Evolutionary conservation across 2,113 vertebrate species (phyloP).

Genomic region (Recurvirostra avosetta): DNA sequence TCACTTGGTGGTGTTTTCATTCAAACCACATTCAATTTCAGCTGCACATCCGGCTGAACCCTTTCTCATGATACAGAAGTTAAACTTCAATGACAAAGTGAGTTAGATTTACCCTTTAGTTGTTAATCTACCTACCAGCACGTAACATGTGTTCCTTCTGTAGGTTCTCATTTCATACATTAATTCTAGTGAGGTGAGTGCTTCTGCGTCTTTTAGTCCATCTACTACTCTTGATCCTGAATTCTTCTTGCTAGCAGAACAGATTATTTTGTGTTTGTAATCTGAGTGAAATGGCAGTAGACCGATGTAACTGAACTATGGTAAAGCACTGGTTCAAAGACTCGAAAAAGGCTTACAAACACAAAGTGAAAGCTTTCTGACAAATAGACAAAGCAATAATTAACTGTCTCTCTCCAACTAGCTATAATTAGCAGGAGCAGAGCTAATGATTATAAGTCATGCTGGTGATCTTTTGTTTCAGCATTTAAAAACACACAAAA

Average conservation of each 20-base stretch:
- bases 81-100: not conserved
- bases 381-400: constrained; percentile 42
- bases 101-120: not conserved
- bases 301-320: not conserved
- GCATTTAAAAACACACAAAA: not conserved
- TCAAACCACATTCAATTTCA: not conserved
- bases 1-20: not conserved
- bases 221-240: not conserved
- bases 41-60: not conserved
- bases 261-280: not conserved
- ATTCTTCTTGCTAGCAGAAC: not conserved
- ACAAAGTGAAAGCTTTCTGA: not conserved
- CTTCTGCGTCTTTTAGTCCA: not conserved
- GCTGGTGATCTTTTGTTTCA: not conserved
- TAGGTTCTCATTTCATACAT: not conserved
- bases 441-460: constrained; percentile 1
- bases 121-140: not conserved
- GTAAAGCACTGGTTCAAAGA: not conserved
- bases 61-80: not conserved
- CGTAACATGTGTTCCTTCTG: not conserved
- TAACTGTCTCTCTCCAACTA: not conserved
- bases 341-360: not conserved
- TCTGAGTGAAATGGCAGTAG: not conserved
- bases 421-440: not conserved
- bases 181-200: not conserved